Evolutionary conservation across 2,888 invertebrate species (phyloP).

Genomic region (Tethea ocularis): DNA sequence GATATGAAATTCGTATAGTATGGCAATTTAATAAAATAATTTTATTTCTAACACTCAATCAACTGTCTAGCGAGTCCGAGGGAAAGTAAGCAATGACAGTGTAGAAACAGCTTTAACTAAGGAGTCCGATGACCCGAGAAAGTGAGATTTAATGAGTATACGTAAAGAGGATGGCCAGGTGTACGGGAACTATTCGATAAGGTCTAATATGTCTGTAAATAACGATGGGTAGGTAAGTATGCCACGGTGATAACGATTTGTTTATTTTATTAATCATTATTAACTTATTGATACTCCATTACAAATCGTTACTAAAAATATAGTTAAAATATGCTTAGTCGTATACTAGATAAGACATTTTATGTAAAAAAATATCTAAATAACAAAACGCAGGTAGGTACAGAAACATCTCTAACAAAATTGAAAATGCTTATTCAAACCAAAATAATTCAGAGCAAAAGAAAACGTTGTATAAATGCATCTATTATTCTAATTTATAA

Average conservation of each 20-base stretch:
- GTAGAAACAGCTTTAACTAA: background rate
- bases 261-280: too few species aligned
- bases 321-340: too few species aligned
- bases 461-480: conserved; percentile 22
- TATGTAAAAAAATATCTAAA: too few species aligned
- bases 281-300: too few species aligned
- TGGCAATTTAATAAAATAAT: background rate
- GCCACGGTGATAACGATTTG: too few species aligned
- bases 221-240: too few species aligned
- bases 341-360: too few species aligned
- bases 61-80: background rate
- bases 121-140: background rate
- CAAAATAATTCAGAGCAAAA: background rate
- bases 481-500: conserved; percentile 53
- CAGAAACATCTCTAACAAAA: background rate
- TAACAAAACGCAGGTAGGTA: background rate
- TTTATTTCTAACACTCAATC: background rate
- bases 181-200: background rate
- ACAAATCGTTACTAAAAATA: too few species aligned
- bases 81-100: background rate
- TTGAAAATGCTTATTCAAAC: background rate
- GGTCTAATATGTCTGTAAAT: background rate
- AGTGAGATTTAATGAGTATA: background rate
- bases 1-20: background rate
- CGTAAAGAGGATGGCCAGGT: background rate